phyloP scores from a whole-genome alignment of 1,140 invertebrate genomes.

The Reticulitermes speratus region DNA sequence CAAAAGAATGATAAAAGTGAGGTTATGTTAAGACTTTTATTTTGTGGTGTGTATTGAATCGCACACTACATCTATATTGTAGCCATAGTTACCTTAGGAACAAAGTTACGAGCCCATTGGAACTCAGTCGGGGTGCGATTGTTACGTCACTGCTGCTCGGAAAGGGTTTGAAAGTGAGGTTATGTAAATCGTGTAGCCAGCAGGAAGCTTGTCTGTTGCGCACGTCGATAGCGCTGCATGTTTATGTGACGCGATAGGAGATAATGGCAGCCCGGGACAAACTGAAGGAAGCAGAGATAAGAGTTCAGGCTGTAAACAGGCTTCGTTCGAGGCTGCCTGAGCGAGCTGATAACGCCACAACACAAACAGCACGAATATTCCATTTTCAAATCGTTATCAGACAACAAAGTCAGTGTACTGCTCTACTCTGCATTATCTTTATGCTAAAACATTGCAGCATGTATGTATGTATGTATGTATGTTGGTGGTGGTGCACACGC shows the following conservation, averaged over 20 bases:
- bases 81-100: background rate
- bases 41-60: too few relatives aligned
- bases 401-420: conserved; percentile 28
- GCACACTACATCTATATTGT: background rate
- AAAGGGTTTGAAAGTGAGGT: conserved; percentile 26
- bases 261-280: conserved; percentile 27
- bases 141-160: conserved; percentile 2
- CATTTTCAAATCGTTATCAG: conserved; percentile 34
- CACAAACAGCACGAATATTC: conserved; percentile 38
- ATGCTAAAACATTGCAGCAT: conserved; percentile 18
- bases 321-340: conserved; percentile 22
- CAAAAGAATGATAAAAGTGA: too few relatives aligned
- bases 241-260: conserved; percentile 32
- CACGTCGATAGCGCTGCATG: conserved; percentile 30
- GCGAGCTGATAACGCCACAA: conserved; percentile 41
- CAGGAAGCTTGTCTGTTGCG: conserved; percentile 33
- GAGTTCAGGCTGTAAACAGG: conserved; percentile 30
- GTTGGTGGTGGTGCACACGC: background rate
- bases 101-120: background rate
- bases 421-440: conserved; percentile 14
- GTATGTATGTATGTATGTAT: background rate
- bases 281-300: conserved; percentile 32
- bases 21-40: too few relatives aligned
- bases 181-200: conserved; percentile 27
- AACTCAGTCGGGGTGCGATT: background rate